Conservation (phyloP, 1,140 invertebrate species). For the Nasonia longicornis region DNA sequence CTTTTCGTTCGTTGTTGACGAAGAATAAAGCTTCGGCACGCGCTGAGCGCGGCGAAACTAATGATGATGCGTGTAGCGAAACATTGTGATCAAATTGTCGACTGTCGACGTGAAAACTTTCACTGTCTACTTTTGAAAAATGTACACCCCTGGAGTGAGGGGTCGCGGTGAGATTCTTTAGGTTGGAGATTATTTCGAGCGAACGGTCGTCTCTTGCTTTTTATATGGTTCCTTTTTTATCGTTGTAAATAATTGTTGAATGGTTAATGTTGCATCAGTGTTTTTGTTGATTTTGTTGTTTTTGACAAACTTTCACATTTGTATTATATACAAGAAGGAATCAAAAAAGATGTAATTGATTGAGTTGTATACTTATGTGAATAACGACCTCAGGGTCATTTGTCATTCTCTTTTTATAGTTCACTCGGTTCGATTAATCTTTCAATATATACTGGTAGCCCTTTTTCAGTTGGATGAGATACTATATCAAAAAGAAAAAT, state of each 20-base stretch:
- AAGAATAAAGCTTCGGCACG: neutral
- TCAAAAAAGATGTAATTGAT: too few relatives aligned
- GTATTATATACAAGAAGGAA: too few relatives aligned
- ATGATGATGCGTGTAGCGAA: neutral
- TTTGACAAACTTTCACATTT: neutral
- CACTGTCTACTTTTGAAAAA: neutral
- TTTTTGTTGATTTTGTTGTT: neutral
- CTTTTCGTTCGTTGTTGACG: slow-evolving; percentile 8
- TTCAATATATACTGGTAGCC: too few relatives aligned
- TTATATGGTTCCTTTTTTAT: too few relatives aligned
- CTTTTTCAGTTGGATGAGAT: neutral
- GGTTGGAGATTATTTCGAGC: neutral
- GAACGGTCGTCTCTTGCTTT: neutral
- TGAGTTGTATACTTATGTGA: too few relatives aligned
- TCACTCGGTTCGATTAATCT: too few relatives aligned
- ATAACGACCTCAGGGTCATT: too few relatives aligned
- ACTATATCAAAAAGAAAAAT: neutral
- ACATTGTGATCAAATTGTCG: slow-evolving; percentile 40
- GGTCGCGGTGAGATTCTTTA: neutral
- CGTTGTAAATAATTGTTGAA: neutral
- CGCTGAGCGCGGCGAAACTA: slow-evolving; percentile 20
- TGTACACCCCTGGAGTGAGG: neutral
- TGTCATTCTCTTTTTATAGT: too few relatives aligned
- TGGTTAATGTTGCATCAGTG: neutral
- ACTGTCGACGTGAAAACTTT: slow-evolving; percentile 20